Base-by-base conservation (phyloP, 1,140 invertebrate genomes). In the Dufourea novaeangliae region DNA sequence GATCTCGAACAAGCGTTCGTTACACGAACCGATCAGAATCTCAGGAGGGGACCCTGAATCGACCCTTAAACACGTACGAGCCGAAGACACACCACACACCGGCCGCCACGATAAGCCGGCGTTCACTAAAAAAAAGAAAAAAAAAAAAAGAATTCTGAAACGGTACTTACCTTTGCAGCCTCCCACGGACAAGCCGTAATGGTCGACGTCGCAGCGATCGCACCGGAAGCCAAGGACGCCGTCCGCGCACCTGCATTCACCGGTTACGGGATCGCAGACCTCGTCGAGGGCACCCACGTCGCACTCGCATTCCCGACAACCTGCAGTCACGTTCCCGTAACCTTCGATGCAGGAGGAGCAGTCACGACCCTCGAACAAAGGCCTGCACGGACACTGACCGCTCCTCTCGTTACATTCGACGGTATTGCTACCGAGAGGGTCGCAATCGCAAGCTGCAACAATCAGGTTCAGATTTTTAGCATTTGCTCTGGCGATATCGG, bases 181-280 rank as follows among this genome's bases (percentile, higher is more conserved):
- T 14, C 90, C 86, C 5, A 87, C 87, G 29, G 96, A 95, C 81
- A 98, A 95, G 22, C 96, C 97, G 90, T 95, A 98, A 92, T 96
- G 95, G 52, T 95, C 94, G 50, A 94, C 92, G 52, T 95, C 91
- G 89, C 98, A 99, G 20, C 88, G 90, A 86, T 97, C 95, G 90
- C 98, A 98, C 64, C 94, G 94, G n/a, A 94, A 93, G 17, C 97
- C 97, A 54, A 95, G 95, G 4, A 97, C 95, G 25, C 97, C 97
- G 0, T 90, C 86, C 56, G 93, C 93, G 50, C 94, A 92, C 63
- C 94, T 90, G 91, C 97, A 98, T 1, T 94, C 93, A 2, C 94
- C 93, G n/a, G 94, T 94, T 44, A 96, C 93, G 54, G 95, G 93
- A 79, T 95, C 92, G 90, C 98, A 99, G 29, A 92, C 90, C 85